A percentile compares a stretch with the other conserved stretches of the same genome.
phyloP scores from a whole-genome alignment of 53 echinoderm and acorn worm genomes.

The Glandiceps talaboti region DNA sequence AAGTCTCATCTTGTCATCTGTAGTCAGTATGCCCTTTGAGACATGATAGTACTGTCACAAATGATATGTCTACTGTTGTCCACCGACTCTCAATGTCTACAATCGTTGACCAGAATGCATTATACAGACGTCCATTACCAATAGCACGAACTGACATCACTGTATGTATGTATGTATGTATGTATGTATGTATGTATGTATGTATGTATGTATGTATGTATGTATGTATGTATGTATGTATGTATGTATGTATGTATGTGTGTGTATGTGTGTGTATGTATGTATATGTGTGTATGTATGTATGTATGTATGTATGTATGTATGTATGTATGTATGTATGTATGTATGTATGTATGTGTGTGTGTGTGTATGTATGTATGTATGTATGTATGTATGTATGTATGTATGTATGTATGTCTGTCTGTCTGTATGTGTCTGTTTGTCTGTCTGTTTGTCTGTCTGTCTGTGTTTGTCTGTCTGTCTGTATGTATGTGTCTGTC shows the following conservation, averaged over 20 bases:
- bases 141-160: too few relatives aligned
- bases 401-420: constrained; percentile 8
- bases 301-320: neutral
- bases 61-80: too few relatives aligned
- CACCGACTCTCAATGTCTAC: too few relatives aligned
- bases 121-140: too few relatives aligned
- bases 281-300: neutral
- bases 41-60: too few relatives aligned
- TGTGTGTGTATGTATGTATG: constrained; percentile 5
- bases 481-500: neutral
- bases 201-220: neutral
- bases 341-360: neutral
- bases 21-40: too few relatives aligned
- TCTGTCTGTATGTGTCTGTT: constrained; percentile 8
- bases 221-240: neutral
- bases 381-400: constrained; percentile 14
- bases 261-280: neutral
- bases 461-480: constrained; percentile 5
- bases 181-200: neutral
- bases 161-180: neutral
- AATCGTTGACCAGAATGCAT: too few relatives aligned
- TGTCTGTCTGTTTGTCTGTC: neutral
- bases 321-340: neutral
- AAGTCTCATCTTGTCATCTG: too few relatives aligned
- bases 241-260: neutral